Evolutionary conservation across 2,113 vertebrate species (phyloP), one percentile per base, ranked within the genome.

Genomic region (Hypanus sabinus): DNA sequence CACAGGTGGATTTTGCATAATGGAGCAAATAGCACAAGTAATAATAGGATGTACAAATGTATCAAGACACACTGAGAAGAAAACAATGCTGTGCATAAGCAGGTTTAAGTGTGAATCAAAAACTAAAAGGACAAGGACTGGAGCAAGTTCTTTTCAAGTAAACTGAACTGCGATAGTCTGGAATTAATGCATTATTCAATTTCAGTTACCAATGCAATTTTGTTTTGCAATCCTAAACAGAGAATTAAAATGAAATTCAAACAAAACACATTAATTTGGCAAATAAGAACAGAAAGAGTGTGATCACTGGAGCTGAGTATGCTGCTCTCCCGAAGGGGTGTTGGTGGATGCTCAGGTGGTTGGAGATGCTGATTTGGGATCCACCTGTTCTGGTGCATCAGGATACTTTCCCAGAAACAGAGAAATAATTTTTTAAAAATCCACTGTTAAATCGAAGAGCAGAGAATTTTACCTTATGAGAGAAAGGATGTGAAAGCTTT

Each of bases 1-100:
- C 96, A 95, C 95, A 97, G 96, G 96, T 97, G 95, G 96, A 97
- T 97, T 97, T 97, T 95, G 95, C 96, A 95, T 96, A 97, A 97
- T 96, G 95, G 97, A 97, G 96, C 96, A 96, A 97, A 96, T 95
- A 94, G 95, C 97, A 97, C 97, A 97, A 97, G 97, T 96, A 97
- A 95, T 95, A 96, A 96, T 95, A 95, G 94, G 94, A 95, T 96
- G 96, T 96, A 96, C 80, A 95, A 96, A 97, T 96, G 95, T 95
- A 96, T 96, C 95, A 95, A 62, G 95, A 94, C 94, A 95, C 70
- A 93, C 91, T 95, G 95, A 91, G 95, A 96, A 94, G 73, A 94
- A 95, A 96, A 96, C 95, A 96, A 94, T 94, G 94, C 94, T 94
- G 5, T 16, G 33, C 68, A 46, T 75, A 55, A 55, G 68, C 70